These are phyloP conservation scores for Tyria jacobaeae DNA, from an alignment of 2,888 invertebrate species.

Conservation along the genomic window DNA sequence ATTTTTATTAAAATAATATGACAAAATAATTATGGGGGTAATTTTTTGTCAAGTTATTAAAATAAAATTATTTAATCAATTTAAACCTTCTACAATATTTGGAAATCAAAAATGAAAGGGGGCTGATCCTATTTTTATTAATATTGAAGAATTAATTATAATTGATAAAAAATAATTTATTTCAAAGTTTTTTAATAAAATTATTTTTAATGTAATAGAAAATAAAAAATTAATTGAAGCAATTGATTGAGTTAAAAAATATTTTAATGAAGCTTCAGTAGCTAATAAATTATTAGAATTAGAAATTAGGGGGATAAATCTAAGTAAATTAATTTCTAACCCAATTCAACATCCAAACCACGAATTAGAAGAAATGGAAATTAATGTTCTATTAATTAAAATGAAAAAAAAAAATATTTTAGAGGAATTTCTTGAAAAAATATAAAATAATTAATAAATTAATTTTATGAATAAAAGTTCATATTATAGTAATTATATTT, in stretches of 20 bases:
- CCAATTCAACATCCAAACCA: conserved; percentile 86
- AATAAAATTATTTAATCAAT: conserved; percentile 85
- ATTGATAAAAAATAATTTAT: conserved; percentile 61
- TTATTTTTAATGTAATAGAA: conserved; percentile 74
- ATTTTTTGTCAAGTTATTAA: conserved; percentile 89
- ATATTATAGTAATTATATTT: conserved; percentile 73
- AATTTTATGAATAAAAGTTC: conserved; percentile 68
- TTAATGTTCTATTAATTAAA: conserved; percentile 81
- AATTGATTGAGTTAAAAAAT: conserved; percentile 87
- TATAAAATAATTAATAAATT: conserved; percentile 86
- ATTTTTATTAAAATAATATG: conserved; percentile 76
- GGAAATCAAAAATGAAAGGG: conserved; percentile 88
- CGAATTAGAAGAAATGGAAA: conserved; percentile 72
- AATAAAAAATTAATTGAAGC: conserved; percentile 86
- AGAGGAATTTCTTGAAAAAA: conserved; percentile 78
- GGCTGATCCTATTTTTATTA: conserved; percentile 86
- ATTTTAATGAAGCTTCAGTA: conserved; percentile 87
- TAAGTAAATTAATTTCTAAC: conserved; percentile 88
- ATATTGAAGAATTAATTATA: conserved; percentile 73
- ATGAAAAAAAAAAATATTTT: conserved; percentile 84
- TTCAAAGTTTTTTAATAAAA: conserved; percentile 67
- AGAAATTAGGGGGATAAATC: conserved; percentile 87
- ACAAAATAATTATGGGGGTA: conserved; percentile 85
- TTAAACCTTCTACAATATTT: conserved; percentile 86
- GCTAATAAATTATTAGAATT: conserved; percentile 78